Evolutionary conservation across 2,113 vertebrate species (phyloP), one percentile per base, ranked within the genome.

Genomic region (Colossoma macropomum): DNA sequence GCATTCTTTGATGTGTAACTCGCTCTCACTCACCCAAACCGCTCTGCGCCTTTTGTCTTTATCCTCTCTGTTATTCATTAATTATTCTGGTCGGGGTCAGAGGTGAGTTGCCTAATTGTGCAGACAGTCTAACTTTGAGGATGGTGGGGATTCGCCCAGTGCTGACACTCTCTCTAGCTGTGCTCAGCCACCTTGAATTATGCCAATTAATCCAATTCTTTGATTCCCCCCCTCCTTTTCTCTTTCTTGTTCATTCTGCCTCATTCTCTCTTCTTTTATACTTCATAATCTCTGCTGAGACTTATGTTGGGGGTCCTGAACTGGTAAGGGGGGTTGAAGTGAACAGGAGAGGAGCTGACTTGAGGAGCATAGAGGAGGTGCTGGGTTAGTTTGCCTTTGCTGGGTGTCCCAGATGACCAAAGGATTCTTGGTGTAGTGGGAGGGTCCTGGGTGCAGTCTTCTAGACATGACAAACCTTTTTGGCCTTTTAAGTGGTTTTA

Each of bases 31-130:
- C 95, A 96, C 95, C 94, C 96, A 95, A 95, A 96, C 96, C 94
- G 94, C 95, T 96, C 96, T 93, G 94, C 94, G 95, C 96, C 96
- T 97, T 94, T 97, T 97, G 96, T 97, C 97, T 97, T 97, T 97
- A 98, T 98, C 96, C 97, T 95, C 93, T 97, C 95, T 97, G 96
- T 96, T 98, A 97, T 97, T 98, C 96, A 97, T 98, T 98, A 98
- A 97, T 98, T 98, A 98, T 98, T 97, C 95, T 94, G 92, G 90
- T 95, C 95, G 92, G 95, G 97, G 97, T 98, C 96, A 97, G 95
- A 96, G 97, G 96, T 98, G 94, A 94, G 92, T 95, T 94, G 96
- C 96, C 96, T 97, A 98, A 98, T 98, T 98, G 96, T 95, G 94
- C 94, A 96, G 95, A 95, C 95, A 93, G 93, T 96, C 95, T 95